Base-by-base conservation (phyloP, 1,140 invertebrate species). In the Nasonia giraulti region DNA sequence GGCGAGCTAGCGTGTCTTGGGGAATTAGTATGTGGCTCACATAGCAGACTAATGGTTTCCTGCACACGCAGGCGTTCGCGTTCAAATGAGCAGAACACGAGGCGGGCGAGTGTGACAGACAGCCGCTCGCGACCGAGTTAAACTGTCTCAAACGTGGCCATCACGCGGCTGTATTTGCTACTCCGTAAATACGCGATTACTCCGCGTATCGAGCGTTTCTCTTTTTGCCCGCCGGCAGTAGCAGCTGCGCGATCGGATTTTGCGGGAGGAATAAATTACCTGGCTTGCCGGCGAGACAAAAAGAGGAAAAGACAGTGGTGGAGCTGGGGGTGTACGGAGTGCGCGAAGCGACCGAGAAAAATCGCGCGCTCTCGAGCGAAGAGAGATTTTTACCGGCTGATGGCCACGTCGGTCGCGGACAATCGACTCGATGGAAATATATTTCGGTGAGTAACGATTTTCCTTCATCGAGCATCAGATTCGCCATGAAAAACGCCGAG, bases 391-490 rank as follows among this genome's bases (percentile, higher is more conserved):
- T 66, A 37, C 23, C 77, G 31, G 55, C 12, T 50, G 75, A 77
- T 50, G 55, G 77, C 5, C 5, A 6, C n/a, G 77, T 66, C 47
- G 55, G 50, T 20, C 55, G 27, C 17, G 75, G 73, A 77, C 75
- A 77, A 50, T 77, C 77, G 47, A 62, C n/a, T 79, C 50, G 55
- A 66, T 79, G 47, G 55, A 79, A 79, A 79, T 79, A 66, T 79
- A 79, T 79, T 79, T 79, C 47, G 77, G 55, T 66, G 77, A 79
- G 77, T 66, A 55, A 79, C 77, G 55, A 79, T 79, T 79, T 79
- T 62, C 31, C 55, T 66, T 55, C 55, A 66, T 79, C 77, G 31
- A 66, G 31, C 55, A 27, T 27, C 27, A 66, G 77, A 79, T 79
- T 79, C 17, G 8, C 37, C 27, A 20, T 79, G 55, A 79, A 79